Percentiles rank a stretch among this genome's conserved stretches.
phyloP scores from a whole-genome alignment of 2,797 vertebrate genomes.

The Crypturellus tataupa region DNA sequence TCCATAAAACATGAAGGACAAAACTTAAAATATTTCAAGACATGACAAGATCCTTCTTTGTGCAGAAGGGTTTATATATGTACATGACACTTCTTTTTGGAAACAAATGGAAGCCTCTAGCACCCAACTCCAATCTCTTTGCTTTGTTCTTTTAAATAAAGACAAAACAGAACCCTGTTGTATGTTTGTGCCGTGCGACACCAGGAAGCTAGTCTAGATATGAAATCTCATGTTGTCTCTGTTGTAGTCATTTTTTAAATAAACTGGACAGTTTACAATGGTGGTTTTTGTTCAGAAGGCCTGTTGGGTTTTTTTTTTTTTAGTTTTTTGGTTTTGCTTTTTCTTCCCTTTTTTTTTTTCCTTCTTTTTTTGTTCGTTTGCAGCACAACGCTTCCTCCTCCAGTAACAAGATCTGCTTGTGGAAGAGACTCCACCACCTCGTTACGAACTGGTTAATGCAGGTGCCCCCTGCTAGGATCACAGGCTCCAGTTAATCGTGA shows the following conservation, averaged over 20 bases:
- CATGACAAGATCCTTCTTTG: constrained; percentile 89
- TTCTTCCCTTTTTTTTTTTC: neutral
- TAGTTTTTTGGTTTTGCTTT: neutral
- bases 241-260: constrained; percentile 88
- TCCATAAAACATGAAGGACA: constrained; percentile 94
- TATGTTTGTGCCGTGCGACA: constrained; percentile 82
- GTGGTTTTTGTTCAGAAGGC: constrained; percentile 85
- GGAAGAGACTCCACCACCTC: constrained; percentile 75
- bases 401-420: constrained; percentile 78
- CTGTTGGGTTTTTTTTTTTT: constrained; percentile 34
- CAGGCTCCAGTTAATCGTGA: constrained; percentile 72
- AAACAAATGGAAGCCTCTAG: constrained; percentile 84
- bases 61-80: constrained; percentile 86
- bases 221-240: constrained; percentile 87
- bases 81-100: constrained; percentile 89
- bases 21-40: constrained; percentile 86
- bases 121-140: constrained; percentile 82
- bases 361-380: constrained; percentile 26
- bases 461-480: constrained; percentile 70
- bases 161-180: constrained; percentile 78
- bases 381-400: constrained; percentile 79
- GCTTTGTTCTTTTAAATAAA: constrained; percentile 83
- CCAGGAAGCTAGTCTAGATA: constrained; percentile 89
- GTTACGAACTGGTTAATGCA: constrained; percentile 61
- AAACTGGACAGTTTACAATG: constrained; percentile 92